Percentiles rank a stretch among this genome's conserved stretches.
phyloP scores from a whole-genome alignment of 2,113 vertebrate genomes.

The Atractosteus spatula region DNA sequence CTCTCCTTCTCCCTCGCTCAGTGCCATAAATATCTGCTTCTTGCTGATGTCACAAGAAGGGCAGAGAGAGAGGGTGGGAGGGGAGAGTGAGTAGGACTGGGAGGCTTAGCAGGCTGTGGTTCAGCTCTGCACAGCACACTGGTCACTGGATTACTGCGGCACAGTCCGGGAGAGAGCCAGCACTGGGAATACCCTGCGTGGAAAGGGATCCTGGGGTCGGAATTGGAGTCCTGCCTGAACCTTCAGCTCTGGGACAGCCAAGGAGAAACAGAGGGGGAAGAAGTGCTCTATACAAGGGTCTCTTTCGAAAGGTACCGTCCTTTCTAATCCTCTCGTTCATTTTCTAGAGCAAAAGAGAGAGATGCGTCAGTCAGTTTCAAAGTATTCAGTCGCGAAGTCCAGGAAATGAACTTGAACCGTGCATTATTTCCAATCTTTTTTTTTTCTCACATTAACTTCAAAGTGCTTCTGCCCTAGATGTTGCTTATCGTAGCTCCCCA shows the following conservation, averaged over 20 bases:
- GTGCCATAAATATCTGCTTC: constrained; percentile 61
- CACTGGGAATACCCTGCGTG: not conserved
- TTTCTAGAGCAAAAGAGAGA: too few species aligned
- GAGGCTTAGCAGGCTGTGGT: not conserved
- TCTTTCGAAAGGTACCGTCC: constrained; percentile 4
- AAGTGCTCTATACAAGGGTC: not conserved
- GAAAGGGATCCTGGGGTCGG: not conserved
- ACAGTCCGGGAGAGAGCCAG: not conserved
- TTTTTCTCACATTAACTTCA: too few species aligned
- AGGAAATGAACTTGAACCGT: too few species aligned
- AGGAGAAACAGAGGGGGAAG: not conserved
- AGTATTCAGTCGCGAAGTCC: too few species aligned
- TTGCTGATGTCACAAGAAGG: constrained; percentile 62
- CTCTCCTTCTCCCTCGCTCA: constrained; percentile 20
- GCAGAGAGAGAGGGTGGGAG: constrained; percentile 12
- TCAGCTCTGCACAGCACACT: not conserved
- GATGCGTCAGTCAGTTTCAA: too few species aligned
- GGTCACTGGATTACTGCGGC: constrained; percentile 16
- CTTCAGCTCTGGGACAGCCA: not conserved
- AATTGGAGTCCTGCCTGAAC: too few species aligned
- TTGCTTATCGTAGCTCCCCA: too few species aligned
- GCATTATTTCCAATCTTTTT: too few species aligned
- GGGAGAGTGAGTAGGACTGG: not conserved
- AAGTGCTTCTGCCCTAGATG: too few species aligned
- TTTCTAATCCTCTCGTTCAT: not conserved